Conservation (phyloP, 2,113 vertebrate genomes). For the Carlito syrichta region DNA sequence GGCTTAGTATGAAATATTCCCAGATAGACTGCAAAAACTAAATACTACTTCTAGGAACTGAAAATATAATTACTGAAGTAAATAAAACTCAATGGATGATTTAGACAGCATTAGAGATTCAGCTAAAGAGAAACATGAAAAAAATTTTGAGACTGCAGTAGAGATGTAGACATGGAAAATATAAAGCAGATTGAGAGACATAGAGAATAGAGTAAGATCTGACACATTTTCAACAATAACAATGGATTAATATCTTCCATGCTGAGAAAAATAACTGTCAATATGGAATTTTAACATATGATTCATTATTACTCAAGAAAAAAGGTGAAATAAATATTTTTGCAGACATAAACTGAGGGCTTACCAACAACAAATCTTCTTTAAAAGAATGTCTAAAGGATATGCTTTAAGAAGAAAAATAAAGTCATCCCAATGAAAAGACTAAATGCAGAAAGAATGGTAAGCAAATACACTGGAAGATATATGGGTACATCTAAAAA, state of each 20-base stretch:
- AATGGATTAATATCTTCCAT: background rate
- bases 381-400: background rate
- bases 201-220: background rate
- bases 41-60: background rate
- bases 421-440: background rate
- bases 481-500: background rate
- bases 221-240: background rate
- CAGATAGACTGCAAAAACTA: background rate
- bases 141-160: background rate
- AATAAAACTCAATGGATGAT: background rate
- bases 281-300: background rate
- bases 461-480: background rate
- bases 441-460: background rate
- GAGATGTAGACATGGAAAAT: background rate
- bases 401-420: background rate
- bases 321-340: conserved; percentile 10
- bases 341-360: background rate
- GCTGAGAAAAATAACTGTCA: conserved; percentile 27
- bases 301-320: background rate
- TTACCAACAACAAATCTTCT: background rate
- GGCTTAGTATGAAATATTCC: background rate
- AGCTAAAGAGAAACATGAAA: background rate
- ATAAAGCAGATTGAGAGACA: background rate
- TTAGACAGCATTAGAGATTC: conserved; percentile 4
- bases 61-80: background rate